These are phyloP conservation scores for Anas platyrhynchos DNA, from an alignment of 2,113 vertebrate species.

Conservation along the genomic window DNA sequence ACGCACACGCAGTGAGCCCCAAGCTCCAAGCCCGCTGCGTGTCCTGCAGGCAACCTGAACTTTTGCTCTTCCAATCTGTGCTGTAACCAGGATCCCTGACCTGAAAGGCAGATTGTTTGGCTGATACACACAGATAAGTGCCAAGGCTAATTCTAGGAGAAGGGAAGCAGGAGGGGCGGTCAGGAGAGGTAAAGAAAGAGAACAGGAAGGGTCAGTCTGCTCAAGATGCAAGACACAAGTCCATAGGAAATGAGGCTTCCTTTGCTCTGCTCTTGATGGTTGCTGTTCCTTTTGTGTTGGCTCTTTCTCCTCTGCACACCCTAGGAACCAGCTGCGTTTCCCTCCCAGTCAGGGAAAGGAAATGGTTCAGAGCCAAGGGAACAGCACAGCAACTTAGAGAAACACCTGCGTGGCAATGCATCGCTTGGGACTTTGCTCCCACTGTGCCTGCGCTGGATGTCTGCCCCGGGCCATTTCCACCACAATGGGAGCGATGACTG, in stretches of 20 bases:
- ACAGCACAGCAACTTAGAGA: slow-evolving; percentile 13
- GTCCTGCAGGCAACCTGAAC: neutral
- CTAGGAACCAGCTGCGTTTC: slow-evolving; percentile 57
- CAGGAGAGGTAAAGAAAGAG: neutral
- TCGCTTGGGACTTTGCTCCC: neutral
- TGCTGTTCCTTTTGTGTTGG: slow-evolving; percentile 53
- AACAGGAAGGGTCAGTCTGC: slow-evolving; percentile 40
- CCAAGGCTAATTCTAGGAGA: slow-evolving; percentile 28
- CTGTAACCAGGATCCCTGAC: slow-evolving; percentile 24
- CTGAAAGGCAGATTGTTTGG: neutral
- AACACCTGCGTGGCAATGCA: slow-evolving; percentile 46
- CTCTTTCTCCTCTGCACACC: neutral
- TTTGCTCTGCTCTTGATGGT: slow-evolving; percentile 19
- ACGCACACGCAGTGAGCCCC: accelerated
- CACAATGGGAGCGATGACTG: neutral
- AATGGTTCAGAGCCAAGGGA: slow-evolving; percentile 36
- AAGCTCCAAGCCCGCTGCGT: accelerated
- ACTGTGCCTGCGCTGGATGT: neutral
- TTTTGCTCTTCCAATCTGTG: slow-evolving; percentile 9
- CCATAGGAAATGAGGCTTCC: slow-evolving; percentile 60
- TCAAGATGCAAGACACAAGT: slow-evolving; percentile 27
- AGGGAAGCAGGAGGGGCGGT: neutral
- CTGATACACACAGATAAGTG: slow-evolving; percentile 22
- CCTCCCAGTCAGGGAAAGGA: slow-evolving; percentile 51
- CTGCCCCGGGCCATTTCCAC: neutral